Evolutionary conservation across 2,113 vertebrate species (phyloP), one percentile per base, ranked within the genome.

Genomic region (Ptyas mucosa): DNA sequence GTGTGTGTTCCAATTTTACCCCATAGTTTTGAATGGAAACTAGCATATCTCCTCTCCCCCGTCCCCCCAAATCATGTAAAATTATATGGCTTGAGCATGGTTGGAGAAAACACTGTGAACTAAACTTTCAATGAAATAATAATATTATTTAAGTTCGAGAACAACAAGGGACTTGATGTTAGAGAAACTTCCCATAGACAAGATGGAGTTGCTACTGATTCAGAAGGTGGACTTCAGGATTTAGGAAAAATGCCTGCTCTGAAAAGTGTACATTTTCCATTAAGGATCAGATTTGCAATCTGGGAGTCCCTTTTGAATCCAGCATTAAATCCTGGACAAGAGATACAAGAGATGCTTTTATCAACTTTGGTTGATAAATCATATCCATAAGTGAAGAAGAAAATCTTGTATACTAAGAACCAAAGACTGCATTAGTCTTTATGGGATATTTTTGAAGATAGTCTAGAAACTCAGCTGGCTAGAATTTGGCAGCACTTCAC

Each of bases 101-200:
- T 24, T 43, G 10, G 64, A 93, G 91, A 94, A 64, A 75, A 91
- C 46, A 69, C 91, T 89, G 93, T 75, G 15, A 94, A 39, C 55
- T 86, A 0, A 2, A 85, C 81, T 95, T 94, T 92, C 88, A 89
- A 51, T 95, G 39, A 94, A 94, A 64, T 51, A 93, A 93, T 26
- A 92, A 3, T 43, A 43, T 43, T 39, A 81, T 92, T 92, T 92
- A 91, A 87, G 29, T 34, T 69, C 34, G 14, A 69, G 64, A 34
- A 69, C 29, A 81, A 81, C 12, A 20, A 81, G 75, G 34, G 75
- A 81, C 75, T 21, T 81, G 34, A 81, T 81, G 7, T 81, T 43
- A 81, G 15, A 39, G 75, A 81, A 81, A 39, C 34, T 21, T 81
- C 18, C 2, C 34, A 39, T 3, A 9, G 75, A 43, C 18, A 81